Evolutionary conservation across 2,797 vertebrate genomes (phyloP).

Genomic region (Premnoplex brunnescens): DNA sequence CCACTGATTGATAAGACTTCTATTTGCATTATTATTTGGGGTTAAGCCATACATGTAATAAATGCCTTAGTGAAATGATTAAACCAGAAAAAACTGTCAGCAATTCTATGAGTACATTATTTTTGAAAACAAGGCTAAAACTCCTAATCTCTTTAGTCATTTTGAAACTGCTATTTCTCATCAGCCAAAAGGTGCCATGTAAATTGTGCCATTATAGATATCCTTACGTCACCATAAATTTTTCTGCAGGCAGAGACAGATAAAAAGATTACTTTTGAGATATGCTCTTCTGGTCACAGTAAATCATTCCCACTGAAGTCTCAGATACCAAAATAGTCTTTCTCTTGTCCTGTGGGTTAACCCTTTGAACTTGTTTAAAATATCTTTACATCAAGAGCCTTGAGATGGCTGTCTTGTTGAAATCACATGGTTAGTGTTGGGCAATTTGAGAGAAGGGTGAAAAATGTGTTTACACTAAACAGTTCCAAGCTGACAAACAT

Average conservation of each 20-base stretch:
- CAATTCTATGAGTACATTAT: not conserved
- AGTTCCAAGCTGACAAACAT: not conserved
- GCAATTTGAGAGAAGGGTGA: not conserved
- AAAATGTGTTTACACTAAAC: not conserved
- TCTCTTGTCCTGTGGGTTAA: constrained; percentile 15
- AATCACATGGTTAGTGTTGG: not conserved
- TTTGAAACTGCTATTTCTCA: constrained; percentile 9
- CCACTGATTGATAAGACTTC: not conserved
- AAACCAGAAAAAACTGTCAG: not conserved
- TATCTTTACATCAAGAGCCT: not conserved
- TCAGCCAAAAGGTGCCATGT: constrained; percentile 1
- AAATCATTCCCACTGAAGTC: constrained; percentile 33
- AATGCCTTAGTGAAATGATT: not conserved
- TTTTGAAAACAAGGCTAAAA: not conserved
- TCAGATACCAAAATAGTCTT: constrained; percentile 3
- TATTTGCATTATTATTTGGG: not conserved
- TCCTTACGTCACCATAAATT: constrained; percentile 20
- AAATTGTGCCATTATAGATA: constrained; percentile 10
- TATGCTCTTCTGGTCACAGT: not conserved
- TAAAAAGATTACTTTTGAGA: constrained; percentile 42
- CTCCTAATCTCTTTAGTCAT: not conserved
- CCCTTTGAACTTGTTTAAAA: constrained; percentile 24
- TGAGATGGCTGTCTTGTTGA: not conserved
- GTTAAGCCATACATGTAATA: not conserved
- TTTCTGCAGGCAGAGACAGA: constrained; percentile 15